A percentile compares a stretch with the other conserved stretches of the same genome.
These are phyloP conservation scores for Trididemnum clinides DNA, from an alignment of 23 tunicate genomes.

Conservation along the genomic window DNA sequence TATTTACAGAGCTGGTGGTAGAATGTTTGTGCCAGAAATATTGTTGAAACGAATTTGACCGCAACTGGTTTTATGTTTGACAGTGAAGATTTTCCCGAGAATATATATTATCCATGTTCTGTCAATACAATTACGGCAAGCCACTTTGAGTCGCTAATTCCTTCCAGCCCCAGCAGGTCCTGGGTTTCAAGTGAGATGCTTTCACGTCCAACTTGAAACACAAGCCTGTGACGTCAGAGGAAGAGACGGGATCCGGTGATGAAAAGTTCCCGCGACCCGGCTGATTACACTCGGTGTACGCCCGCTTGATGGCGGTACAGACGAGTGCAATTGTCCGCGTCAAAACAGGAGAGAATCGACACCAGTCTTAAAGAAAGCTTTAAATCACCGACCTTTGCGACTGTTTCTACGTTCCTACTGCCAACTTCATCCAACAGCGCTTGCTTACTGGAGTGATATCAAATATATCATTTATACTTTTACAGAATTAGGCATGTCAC, in stretches of 20 bases:
- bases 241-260: neutral
- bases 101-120: too few relatives aligned
- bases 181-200: constrained; percentile 96
- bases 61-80: too few relatives aligned
- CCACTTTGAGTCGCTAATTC: neutral
- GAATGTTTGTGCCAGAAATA: neutral
- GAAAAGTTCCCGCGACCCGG: constrained; percentile 55
- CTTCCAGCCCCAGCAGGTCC: constrained; percentile 79
- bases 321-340: constrained; percentile 97
- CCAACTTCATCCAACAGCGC: too few relatives aligned
- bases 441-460: too few relatives aligned
- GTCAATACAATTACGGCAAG: neutral
- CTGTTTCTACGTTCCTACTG: too few relatives aligned
- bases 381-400: too few relatives aligned
- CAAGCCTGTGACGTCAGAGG: constrained; percentile 56
- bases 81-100: too few relatives aligned
- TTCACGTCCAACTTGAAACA: constrained; percentile 43
- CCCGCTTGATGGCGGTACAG: constrained; percentile 92
- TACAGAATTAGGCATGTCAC: too few relatives aligned
- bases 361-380: too few relatives aligned
- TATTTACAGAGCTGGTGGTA: too few relatives aligned
- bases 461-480: too few relatives aligned
- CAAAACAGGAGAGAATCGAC: neutral
- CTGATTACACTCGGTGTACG: constrained; percentile 67
- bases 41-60: too few relatives aligned